These are phyloP conservation scores for Ursus arctos DNA, from an alignment of 2,113 vertebrate species.

Conservation along the genomic window DNA sequence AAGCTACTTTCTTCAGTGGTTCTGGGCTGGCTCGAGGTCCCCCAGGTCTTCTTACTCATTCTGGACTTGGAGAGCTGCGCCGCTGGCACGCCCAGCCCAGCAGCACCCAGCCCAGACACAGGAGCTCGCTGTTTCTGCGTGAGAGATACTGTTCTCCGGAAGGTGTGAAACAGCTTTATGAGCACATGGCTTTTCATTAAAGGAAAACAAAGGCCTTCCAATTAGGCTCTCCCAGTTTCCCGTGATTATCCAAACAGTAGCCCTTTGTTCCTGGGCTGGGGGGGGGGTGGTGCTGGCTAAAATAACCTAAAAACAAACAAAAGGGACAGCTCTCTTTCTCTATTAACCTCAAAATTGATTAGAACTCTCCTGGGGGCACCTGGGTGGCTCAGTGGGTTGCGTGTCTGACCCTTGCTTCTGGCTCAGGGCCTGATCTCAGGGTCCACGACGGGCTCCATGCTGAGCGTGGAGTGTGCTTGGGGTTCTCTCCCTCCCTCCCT, in stretches of 20 bases:
- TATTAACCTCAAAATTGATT: background rate
- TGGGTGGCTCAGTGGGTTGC: background rate
- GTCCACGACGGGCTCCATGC: background rate
- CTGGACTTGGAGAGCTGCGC: background rate
- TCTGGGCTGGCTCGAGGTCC: background rate
- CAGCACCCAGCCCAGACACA: background rate
- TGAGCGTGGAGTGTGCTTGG: too few species aligned
- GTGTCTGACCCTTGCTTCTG: background rate
- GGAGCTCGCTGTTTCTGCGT: background rate
- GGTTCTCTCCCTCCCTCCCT: background rate
- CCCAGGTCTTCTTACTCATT: background rate
- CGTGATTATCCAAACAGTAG: background rate
- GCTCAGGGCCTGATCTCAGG: background rate
- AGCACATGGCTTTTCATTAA: background rate
- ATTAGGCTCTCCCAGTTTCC: background rate
- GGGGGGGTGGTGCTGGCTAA: background rate
- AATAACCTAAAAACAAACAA: background rate
- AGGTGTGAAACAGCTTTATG: background rate
- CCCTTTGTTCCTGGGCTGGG: background rate
- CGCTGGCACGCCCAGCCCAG: background rate
- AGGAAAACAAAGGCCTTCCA: background rate
- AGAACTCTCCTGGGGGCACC: background rate
- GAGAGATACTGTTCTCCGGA: background rate
- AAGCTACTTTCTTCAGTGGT: background rate
- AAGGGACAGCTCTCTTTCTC: background rate